phyloP scores from a whole-genome alignment of 2,113 vertebrate genomes.

The Riparia riparia region DNA sequence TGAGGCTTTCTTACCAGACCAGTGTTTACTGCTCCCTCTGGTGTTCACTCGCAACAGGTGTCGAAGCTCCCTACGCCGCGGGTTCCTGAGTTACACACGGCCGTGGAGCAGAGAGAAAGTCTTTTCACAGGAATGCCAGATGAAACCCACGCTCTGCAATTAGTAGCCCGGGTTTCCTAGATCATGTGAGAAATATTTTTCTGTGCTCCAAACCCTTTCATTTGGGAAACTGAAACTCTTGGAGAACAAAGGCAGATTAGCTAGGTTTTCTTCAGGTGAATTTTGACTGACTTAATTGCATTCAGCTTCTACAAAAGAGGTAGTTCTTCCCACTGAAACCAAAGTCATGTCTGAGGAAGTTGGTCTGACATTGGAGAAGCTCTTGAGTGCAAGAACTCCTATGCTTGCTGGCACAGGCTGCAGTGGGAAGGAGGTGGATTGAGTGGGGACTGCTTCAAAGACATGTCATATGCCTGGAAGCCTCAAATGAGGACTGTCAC shows the following conservation, averaged over 20 bases:
- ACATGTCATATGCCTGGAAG: not conserved
- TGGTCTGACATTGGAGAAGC: not conserved
- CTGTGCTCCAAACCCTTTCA: not conserved
- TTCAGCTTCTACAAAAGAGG: not conserved
- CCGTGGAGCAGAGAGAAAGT: not conserved
- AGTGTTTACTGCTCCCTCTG: conserved; percentile 38
- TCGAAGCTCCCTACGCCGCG: fast-evolving
- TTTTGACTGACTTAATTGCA: not conserved
- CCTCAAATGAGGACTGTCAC: not conserved
- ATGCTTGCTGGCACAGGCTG: not conserved
- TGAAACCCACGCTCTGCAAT: not conserved
- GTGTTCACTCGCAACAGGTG: not conserved
- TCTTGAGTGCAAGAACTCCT: not conserved
- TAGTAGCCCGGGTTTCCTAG: not conserved
- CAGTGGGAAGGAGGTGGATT: not conserved
- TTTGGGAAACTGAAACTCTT: not conserved
- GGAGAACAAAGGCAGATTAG: conserved; percentile 32
- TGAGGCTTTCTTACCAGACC: not conserved
- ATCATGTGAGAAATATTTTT: not conserved
- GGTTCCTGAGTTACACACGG: not conserved
- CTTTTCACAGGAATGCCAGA: not conserved
- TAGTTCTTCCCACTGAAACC: not conserved
- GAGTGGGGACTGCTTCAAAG: not conserved
- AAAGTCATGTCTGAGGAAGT: not conserved
- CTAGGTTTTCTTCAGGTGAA: conserved; percentile 29